Evolutionary conservation across 2,797 vertebrate genomes (phyloP).

Genomic region (Iguana delicatissima): DNA sequence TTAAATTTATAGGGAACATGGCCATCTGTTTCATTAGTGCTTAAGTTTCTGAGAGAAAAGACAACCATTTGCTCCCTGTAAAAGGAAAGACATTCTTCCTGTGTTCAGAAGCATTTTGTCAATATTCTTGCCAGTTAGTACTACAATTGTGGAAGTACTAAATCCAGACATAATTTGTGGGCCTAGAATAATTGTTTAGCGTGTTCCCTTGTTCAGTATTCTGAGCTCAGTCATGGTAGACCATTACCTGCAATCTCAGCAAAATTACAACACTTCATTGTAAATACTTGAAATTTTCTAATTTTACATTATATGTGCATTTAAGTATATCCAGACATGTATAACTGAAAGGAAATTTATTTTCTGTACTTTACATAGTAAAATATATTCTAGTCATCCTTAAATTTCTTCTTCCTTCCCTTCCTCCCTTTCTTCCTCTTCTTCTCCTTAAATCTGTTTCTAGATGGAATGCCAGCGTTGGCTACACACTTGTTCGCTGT

Average conservation of each 20-base stretch:
- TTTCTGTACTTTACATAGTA: background rate
- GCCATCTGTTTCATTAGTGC: background rate
- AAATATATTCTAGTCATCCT: background rate
- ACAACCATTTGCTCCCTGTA: background rate
- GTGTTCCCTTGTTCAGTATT: background rate
- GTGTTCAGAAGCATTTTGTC: background rate
- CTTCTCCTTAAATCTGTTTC: background rate
- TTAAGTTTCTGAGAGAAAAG: background rate
- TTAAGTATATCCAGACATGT: background rate
- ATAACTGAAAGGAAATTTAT: background rate
- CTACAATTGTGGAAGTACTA: background rate
- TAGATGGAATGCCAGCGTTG: background rate
- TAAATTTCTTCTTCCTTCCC: background rate
- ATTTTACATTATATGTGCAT: conserved; percentile 6
- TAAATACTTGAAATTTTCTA: background rate
- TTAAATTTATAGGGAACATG: background rate
- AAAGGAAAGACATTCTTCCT: background rate
- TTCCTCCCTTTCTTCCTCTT: no score
- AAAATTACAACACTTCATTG: background rate
- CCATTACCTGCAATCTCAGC: background rate
- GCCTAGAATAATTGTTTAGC: background rate
- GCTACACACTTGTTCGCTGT: conserved; percentile 12
- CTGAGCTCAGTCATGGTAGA: background rate
- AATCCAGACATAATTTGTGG: background rate
- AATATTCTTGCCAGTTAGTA: background rate